phyloP scores from a whole-genome alignment of 1,140 invertebrate species.

The Calycopis cecrops region DNA sequence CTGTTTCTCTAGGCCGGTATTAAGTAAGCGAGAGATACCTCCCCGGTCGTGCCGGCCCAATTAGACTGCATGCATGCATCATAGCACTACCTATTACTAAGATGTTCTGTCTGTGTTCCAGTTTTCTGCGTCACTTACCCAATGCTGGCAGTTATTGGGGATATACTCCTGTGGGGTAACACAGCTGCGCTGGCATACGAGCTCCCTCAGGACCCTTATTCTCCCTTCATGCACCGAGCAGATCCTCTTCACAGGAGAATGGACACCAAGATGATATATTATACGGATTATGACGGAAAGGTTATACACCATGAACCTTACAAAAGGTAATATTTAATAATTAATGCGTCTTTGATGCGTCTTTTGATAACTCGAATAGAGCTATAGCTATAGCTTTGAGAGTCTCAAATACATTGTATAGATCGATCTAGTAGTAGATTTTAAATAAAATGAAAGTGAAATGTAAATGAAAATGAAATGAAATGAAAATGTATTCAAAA shows the following conservation, averaged over 20 bases:
- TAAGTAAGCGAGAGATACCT: no score
- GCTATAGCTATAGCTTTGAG: no score
- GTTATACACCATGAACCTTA: constrained; percentile 48
- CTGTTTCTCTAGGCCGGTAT: no score
- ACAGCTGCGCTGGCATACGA: constrained; percentile 85
- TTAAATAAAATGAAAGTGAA: no score
- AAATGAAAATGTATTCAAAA: no score
- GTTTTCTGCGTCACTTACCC: constrained; percentile 80
- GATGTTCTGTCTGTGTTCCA: constrained; percentile 37
- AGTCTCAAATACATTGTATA: no score
- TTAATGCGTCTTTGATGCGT: neutral
- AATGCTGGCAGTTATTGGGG: constrained; percentile 72
- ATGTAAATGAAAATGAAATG: no score
- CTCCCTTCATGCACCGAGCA: constrained; percentile 56
- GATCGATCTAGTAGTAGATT: no score
- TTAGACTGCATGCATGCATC: no score
- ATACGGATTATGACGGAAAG: constrained; percentile 53
- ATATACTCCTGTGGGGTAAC: constrained; percentile 79
- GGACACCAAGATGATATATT: constrained; percentile 56
- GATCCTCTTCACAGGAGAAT: constrained; percentile 65
- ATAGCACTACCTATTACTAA: no score
- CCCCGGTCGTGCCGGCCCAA: no score
- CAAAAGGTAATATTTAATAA: constrained; percentile 37
- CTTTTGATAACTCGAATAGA: no score
- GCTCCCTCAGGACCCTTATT: constrained; percentile 79